Conservation (phyloP, 2,888 invertebrate species). For the Brachypalpus laphriformis region DNA sequence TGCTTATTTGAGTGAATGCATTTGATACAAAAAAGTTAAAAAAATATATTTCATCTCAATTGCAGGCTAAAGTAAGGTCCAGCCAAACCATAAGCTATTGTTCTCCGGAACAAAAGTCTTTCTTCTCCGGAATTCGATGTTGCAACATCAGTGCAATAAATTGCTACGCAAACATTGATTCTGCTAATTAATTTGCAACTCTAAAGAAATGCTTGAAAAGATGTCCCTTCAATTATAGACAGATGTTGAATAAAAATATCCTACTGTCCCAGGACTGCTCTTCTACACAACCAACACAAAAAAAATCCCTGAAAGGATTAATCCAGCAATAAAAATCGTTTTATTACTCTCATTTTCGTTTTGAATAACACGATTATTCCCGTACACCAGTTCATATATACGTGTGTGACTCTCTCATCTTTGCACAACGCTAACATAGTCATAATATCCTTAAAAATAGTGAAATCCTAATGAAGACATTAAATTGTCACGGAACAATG, state of each 20-base stretch:
- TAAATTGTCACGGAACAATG: slow-evolving; percentile 75
- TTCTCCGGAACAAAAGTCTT: too few relatives aligned
- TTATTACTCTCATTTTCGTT: slow-evolving; percentile 71
- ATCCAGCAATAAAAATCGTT: slow-evolving; percentile 70
- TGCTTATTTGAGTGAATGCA: too few relatives aligned
- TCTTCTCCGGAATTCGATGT: too few relatives aligned
- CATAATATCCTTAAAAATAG: slow-evolving; percentile 38
- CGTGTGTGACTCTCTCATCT: slow-evolving; percentile 47
- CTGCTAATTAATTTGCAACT: not conserved
- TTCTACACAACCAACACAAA: not conserved
- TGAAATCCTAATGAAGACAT: slow-evolving; percentile 75
- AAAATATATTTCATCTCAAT: too few relatives aligned
- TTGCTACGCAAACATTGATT: not conserved
- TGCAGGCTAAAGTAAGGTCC: too few relatives aligned
- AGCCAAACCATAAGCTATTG: too few relatives aligned
- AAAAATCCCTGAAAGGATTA: slow-evolving; percentile 58
- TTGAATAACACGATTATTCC: slow-evolving; percentile 72
- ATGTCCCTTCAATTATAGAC: not conserved
- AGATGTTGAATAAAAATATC: slow-evolving; percentile 31
- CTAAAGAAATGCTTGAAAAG: too few relatives aligned
- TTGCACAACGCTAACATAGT: slow-evolving; percentile 8
- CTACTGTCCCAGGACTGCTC: slow-evolving; percentile 13
- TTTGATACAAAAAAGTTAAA: too few relatives aligned
- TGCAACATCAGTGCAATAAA: too few relatives aligned
- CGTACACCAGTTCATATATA: slow-evolving; percentile 3